A percentile compares a stretch with the other conserved stretches of the same genome.
Conservation (phyloP, 2,888 invertebrate genomes). For the Ellobium chinense region DNA sequence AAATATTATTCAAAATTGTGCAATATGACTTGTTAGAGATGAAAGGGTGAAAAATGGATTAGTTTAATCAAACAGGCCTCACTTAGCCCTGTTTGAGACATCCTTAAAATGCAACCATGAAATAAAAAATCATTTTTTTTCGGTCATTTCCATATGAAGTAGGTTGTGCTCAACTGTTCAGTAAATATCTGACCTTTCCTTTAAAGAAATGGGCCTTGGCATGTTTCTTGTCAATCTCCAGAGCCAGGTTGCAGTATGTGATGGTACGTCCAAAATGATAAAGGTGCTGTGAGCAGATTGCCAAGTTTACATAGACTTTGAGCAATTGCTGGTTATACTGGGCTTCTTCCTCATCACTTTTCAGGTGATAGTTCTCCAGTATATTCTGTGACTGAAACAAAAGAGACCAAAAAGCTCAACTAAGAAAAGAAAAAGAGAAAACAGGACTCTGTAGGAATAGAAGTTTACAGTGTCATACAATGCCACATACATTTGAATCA, state of each 20-base stretch:
- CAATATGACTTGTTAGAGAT: too few species aligned
- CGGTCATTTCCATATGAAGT: too few species aligned
- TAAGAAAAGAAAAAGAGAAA: neutral
- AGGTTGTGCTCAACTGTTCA: too few species aligned
- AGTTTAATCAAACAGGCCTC: too few species aligned
- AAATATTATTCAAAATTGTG: too few species aligned
- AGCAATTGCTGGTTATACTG: constrained; percentile 84
- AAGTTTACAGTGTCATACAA: neutral
- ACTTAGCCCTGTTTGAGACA: too few species aligned
- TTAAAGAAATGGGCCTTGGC: constrained; percentile 50
- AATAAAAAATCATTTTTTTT: too few species aligned
- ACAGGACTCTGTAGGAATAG: too few species aligned
- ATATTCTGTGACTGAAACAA: constrained; percentile 68
- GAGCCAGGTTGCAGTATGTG: constrained; percentile 47
- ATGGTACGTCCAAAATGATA: constrained; percentile 46
- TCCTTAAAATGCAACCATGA: too few species aligned
- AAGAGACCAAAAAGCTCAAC: too few species aligned
- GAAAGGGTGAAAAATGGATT: too few species aligned
- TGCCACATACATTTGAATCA: neutral
- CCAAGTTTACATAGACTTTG: constrained; percentile 46
- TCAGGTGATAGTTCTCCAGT: constrained; percentile 84
- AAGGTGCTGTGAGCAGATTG: constrained; percentile 49
- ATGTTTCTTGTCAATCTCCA: constrained; percentile 32
- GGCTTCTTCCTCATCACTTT: constrained; percentile 84
- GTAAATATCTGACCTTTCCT: constrained; percentile 54